Conservation (phyloP, 2,113 vertebrate genomes). For the Calidris pugnax region DNA sequence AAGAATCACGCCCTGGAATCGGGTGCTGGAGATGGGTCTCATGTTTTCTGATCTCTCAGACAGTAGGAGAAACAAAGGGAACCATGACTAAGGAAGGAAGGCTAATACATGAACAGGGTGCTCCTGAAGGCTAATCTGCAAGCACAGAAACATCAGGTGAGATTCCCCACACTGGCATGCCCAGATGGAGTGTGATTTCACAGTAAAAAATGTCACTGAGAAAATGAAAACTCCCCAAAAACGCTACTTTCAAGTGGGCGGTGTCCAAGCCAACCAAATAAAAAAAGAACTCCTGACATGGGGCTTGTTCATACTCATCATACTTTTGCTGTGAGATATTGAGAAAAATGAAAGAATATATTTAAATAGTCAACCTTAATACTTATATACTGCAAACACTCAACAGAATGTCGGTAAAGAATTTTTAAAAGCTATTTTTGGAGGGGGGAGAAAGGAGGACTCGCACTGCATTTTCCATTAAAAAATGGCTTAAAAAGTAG, state of each 20-base stretch:
- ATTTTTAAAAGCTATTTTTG: neutral
- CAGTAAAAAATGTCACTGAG: constrained; percentile 25
- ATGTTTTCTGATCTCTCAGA: constrained; percentile 7
- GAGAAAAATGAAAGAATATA: neutral
- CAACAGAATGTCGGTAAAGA: neutral
- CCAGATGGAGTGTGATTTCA: constrained; percentile 46
- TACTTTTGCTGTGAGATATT: neutral
- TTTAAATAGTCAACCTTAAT: constrained; percentile 10
- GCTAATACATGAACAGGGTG: neutral
- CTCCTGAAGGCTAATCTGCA: neutral
- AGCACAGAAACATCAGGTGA: constrained; percentile 49
- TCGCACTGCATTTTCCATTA: neutral
- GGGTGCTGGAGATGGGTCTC: neutral
- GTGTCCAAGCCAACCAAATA: constrained; percentile 10
- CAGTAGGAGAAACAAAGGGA: neutral
- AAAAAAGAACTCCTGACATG: neutral
- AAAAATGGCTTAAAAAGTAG: constrained; percentile 17
- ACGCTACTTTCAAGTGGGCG: neutral
- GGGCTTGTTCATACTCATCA: neutral
- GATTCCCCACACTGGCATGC: neutral
- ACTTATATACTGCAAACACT: neutral
- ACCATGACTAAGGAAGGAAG: neutral
- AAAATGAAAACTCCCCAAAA: constrained; percentile 13
- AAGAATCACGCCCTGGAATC: neutral
- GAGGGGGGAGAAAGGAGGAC: neutral